Conservation (phyloP, 2,888 invertebrate genomes). For the Plagodis dolabraria region DNA sequence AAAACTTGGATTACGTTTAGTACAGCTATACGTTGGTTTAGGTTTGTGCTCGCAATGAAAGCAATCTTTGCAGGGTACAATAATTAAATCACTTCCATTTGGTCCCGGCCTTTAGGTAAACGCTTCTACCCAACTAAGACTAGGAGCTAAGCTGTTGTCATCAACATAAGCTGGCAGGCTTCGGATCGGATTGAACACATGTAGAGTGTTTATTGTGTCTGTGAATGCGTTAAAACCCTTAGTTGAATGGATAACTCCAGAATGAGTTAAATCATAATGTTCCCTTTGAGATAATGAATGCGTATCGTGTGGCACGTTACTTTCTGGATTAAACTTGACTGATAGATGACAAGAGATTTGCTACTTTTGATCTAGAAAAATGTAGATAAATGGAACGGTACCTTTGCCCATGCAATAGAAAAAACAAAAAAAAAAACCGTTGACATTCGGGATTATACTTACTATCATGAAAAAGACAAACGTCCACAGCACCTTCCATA, state of each 20-base stretch:
- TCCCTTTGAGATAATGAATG: background rate
- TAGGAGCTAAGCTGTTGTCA: slow-evolving; percentile 13
- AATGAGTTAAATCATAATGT: slow-evolving; percentile 2
- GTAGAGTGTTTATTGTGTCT: slow-evolving; percentile 4
- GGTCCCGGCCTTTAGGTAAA: slow-evolving; percentile 5
- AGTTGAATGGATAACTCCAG: slow-evolving; percentile 13
- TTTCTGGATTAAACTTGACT: too few species aligned
- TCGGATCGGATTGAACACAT: slow-evolving; percentile 3
- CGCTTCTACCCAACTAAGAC: slow-evolving; percentile 8
- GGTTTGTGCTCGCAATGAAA: slow-evolving; percentile 1
- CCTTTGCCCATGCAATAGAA: too few species aligned
- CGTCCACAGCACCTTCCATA: too few species aligned
- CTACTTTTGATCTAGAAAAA: too few species aligned
- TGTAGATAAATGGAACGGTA: too few species aligned
- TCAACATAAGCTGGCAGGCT: slow-evolving; percentile 5
- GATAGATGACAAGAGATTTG: too few species aligned
- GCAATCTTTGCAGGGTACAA: slow-evolving; percentile 2
- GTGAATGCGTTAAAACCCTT: slow-evolving; percentile 9
- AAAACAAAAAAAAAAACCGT: too few species aligned
- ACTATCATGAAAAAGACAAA: too few species aligned
- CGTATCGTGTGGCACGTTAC: too few species aligned
- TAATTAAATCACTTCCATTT: slow-evolving; percentile 9
- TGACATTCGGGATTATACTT: too few species aligned
- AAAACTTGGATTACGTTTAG: too few species aligned
- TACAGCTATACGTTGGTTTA: background rate